Evolutionary conservation across 1,140 invertebrate species (phyloP).

Genomic region (Cyclargus thomasi): DNA sequence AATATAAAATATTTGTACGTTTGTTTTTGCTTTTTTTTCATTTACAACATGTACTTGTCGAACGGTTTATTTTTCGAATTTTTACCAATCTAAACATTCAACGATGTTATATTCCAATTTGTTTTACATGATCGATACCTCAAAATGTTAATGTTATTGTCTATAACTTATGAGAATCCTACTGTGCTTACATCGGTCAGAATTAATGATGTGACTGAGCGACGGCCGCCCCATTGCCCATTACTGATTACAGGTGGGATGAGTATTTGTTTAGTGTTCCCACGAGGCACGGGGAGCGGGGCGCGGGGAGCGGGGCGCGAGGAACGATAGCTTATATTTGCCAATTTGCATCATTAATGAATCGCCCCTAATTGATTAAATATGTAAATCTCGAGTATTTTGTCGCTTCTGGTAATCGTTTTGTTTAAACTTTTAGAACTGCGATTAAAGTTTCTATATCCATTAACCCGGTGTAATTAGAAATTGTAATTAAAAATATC

Average conservation of each 20-base stretch:
- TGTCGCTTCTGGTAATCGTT: constrained; percentile 12
- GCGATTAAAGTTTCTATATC: not conserved
- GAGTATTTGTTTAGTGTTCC: constrained; percentile 51
- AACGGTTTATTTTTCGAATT: too few relatives aligned
- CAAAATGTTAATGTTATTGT: too few relatives aligned
- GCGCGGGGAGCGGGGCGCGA: constrained; percentile 33
- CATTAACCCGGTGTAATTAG: too few relatives aligned
- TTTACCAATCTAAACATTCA: too few relatives aligned
- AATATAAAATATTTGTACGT: too few relatives aligned
- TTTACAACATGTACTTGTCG: too few relatives aligned
- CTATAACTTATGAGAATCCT: not conserved
- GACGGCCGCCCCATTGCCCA: not conserved
- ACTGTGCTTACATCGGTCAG: constrained; percentile 27
- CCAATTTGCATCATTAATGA: constrained; percentile 61
- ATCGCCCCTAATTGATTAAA: constrained; percentile 50
- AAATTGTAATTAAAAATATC: too few relatives aligned
- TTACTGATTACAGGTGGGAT: not conserved
- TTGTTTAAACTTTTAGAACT: not conserved
- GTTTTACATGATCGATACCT: too few relatives aligned
- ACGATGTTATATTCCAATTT: too few relatives aligned
- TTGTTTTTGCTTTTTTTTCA: too few relatives aligned
- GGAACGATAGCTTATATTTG: constrained; percentile 52
- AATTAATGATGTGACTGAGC: constrained; percentile 42
- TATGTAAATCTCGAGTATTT: constrained; percentile 40
- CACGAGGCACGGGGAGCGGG: constrained; percentile 38